Conservation (phyloP, 2,113 vertebrate species). For the Poeciliopsis occidentalis region DNA sequence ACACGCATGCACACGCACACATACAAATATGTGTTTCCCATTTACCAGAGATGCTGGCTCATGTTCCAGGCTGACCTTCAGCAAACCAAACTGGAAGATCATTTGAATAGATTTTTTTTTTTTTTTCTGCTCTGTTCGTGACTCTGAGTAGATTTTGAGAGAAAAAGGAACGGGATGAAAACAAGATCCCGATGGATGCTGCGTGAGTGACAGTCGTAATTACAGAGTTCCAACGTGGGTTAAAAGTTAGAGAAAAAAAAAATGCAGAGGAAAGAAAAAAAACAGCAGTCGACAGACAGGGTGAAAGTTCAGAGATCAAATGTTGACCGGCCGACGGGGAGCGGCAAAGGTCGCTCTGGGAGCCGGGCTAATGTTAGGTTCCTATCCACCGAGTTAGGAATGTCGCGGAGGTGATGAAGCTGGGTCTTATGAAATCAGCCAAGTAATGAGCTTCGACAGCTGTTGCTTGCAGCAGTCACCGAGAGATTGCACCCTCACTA, state of each 20-base stretch:
- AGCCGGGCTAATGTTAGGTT: slow-evolving; percentile 44
- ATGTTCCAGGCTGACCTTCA: slow-evolving; percentile 63
- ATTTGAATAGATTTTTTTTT: slow-evolving; percentile 38
- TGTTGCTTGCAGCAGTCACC: slow-evolving; percentile 57
- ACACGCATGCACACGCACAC: slow-evolving; percentile 23
- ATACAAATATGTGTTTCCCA: slow-evolving; percentile 32
- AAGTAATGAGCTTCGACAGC: slow-evolving; percentile 66
- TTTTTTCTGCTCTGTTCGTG: slow-evolving; percentile 25
- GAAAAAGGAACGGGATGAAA: slow-evolving; percentile 26
- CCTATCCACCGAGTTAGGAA: slow-evolving; percentile 18
- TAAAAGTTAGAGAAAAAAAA: slow-evolving; percentile 28
- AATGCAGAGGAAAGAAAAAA: slow-evolving; percentile 36
- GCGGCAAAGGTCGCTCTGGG: slow-evolving; percentile 43
- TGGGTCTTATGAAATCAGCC: slow-evolving; percentile 37
- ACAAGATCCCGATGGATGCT: slow-evolving; percentile 35
- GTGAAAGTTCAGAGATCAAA: slow-evolving; percentile 62
- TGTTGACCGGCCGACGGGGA: slow-evolving; percentile 53
- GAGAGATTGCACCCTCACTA: slow-evolving; percentile 55
- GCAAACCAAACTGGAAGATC: slow-evolving; percentile 58
- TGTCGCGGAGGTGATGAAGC: slow-evolving; percentile 12
- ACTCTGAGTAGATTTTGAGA: slow-evolving; percentile 39
- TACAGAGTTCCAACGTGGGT: slow-evolving; percentile 50
- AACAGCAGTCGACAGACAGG: slow-evolving; percentile 57
- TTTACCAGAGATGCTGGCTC: slow-evolving; percentile 60
- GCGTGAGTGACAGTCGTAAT: slow-evolving; percentile 70